These are phyloP conservation scores for Zootermopsis nevadensis DNA, from an alignment of 2,888 invertebrate species.

Conservation along the genomic window DNA sequence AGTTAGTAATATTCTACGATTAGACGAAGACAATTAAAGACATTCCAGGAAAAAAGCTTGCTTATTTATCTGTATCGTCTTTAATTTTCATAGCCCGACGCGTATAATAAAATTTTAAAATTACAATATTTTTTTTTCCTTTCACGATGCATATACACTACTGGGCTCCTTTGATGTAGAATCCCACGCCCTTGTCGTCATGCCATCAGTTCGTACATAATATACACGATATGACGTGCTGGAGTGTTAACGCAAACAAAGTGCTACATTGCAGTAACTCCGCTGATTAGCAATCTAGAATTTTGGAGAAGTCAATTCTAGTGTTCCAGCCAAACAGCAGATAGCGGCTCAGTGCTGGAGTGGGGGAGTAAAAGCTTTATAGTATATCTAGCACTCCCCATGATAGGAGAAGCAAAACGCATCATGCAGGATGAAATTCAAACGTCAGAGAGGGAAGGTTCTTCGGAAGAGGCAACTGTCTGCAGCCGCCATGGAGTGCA, in stretches of 20 bases:
- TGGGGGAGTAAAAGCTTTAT: background rate
- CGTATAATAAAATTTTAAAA: too few species aligned
- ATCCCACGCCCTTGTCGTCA: background rate
- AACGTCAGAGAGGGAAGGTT: too few species aligned
- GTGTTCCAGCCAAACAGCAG: conserved; percentile 4
- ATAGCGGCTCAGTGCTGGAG: background rate
- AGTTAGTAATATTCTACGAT: too few species aligned
- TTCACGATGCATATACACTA: background rate
- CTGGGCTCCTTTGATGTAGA: conserved; percentile 17
- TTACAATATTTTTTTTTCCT: too few species aligned
- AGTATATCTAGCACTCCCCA: background rate
- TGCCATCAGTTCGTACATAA: conserved; percentile 30
- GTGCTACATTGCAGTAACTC: conserved; percentile 33
- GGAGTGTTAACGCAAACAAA: conserved; percentile 49
- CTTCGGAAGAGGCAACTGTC: too few species aligned
- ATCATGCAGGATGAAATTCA: background rate
- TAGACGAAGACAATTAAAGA: too few species aligned
- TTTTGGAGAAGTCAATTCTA: conserved; percentile 41
- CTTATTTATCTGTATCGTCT: too few species aligned
- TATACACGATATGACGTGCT: conserved; percentile 36
- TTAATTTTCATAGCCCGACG: too few species aligned
- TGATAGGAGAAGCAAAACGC: background rate
- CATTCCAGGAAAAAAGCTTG: too few species aligned
- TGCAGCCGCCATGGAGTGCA: background rate
- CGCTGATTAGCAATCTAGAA: conserved; percentile 44